Evolutionary conservation across 2,113 vertebrate genomes (phyloP), one percentile per base, ranked within the genome.

Genomic region (Cephalopterus ornatus): DNA sequence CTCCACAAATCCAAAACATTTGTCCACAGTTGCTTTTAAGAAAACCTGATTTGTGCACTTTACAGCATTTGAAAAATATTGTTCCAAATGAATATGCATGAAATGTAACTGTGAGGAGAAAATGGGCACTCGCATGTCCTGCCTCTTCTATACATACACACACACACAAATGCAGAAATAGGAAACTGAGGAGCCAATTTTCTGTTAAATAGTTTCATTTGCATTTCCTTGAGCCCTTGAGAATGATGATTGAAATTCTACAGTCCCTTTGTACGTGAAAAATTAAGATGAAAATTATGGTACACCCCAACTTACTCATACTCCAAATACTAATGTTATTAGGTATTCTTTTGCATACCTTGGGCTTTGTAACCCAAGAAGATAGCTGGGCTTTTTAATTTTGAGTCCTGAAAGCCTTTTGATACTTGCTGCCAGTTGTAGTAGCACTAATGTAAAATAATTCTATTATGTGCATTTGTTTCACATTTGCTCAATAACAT

Each of bases 1-100:
- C 80, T 92, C 30, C 35, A 42, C 11, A 19, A 79, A 86, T 21
- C 15, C 2, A 55, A 85, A 73, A 63, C 30, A 26, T 75, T 75
- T 76, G 91, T 80, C 53, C 89, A 78, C 88, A 97, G 72, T 81
- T 87, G 89, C 82, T 75, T 75, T 81, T 80, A 86, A 92, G 50
- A 94, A 92, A 78, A 56, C 53, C n/a, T 82, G 63, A 90, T 81
- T 62, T 76, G 71, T 85, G 76, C 75, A 82, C 90, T 94, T 96
- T 80, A 70, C 50, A 88, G 41, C 50, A 35, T 82, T 79, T 56
- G 89, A 76, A 85, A 92, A 87, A 68, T 50, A 28, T n/a, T 66
- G 52, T 53, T 89, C 47, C 62, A 66, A 89, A 91, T 62, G 61
- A 93, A 91, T 73, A 68, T 72, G 85, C 95, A 80, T 52, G n/a